Conservation (phyloP, 2,888 invertebrate species). For the Panzeria rudis region DNA sequence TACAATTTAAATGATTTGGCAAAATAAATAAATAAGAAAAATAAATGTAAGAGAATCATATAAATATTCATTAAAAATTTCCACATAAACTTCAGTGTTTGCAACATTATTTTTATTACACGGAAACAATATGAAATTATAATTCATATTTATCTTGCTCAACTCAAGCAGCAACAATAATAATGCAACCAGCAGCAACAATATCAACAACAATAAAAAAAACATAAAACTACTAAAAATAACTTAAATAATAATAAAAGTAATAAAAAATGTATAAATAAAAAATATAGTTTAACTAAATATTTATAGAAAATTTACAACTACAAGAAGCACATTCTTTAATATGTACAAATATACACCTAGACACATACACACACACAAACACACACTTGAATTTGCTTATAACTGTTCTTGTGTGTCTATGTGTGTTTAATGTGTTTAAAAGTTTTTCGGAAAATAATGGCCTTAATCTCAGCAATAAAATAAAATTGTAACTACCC, state of each 20-base stretch:
- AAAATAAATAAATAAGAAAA: slow-evolving; percentile 2
- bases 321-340: slow-evolving; percentile 8
- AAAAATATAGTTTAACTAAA: slow-evolving; percentile 12
- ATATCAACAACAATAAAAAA: neutral
- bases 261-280: slow-evolving; percentile 16
- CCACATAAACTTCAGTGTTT: slow-evolving; percentile 34
- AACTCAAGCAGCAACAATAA: slow-evolving; percentile 49
- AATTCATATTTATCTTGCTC: slow-evolving; percentile 50
- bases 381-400: neutral
- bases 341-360: neutral
- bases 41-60: slow-evolving; percentile 8
- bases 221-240: slow-evolving; percentile 23
- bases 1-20: slow-evolving; percentile 42
- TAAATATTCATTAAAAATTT: slow-evolving; percentile 67
- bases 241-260: slow-evolving; percentile 48
- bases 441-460: slow-evolving; percentile 67
- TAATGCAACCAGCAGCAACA: slow-evolving; percentile 6
- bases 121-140: slow-evolving; percentile 44
- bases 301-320: slow-evolving; percentile 53
- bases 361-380: neutral
- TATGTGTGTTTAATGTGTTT: slow-evolving; percentile 55
- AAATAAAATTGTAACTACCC: slow-evolving; percentile 71
- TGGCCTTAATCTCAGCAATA: slow-evolving; percentile 72
- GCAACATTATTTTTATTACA: slow-evolving; percentile 44
- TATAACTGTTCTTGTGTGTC: neutral